Base-by-base conservation (phyloP, 2,797 vertebrate genomes). In the Pelobates cultripes region DNA sequence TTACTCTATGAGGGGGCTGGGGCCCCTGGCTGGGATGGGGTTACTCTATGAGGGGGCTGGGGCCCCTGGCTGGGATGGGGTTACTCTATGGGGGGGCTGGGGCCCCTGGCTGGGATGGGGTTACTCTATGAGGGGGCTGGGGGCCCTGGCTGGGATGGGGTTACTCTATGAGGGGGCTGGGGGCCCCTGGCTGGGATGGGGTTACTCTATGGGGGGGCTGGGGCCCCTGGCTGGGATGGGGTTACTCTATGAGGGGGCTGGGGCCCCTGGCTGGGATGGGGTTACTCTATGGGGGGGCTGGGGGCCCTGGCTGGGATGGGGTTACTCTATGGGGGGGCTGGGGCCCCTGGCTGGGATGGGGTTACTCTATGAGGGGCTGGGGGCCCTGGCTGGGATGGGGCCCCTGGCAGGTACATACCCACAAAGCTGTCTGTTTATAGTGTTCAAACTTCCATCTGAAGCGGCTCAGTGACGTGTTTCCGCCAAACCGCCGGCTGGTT, bases 371-470 rank as follows among this genome's bases (percentile, higher is more conserved):
- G 57, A 2, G 14, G 57, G 57, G 57, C 45, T 5, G 45, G 45
- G 9, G 5, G 45, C 45, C 1, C 61, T 40, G 61, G 61, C 61
- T 0, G 17, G 61, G 17, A 64, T 17, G 55, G 55, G 55, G 5
- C 5, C 55, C 55, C 55, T 57, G 55, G 13, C 61, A 40, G 47
- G 9, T 64, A 17, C 61, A 40, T 64, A 64, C 61, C 61, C 14
- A 2, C 1, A 14, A 57, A 3, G 14, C 45, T 47, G 45, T 64
- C 7, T n/a, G 7, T 1, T 12, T 87, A 88, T 89, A 74, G 17
- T 44, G 84, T 94, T 94, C 86, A 92, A 92, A 90, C 88, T 87
- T 81, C 72, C 73, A 67, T 69, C 78, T 79, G 76, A 77, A 45
- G 40, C 14, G 57, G 47, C 10, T 79, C 63, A 1, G 17, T 70